phyloP scores from a whole-genome alignment of 2,797 vertebrate species.

The Rhinophrynus dorsalis region DNA sequence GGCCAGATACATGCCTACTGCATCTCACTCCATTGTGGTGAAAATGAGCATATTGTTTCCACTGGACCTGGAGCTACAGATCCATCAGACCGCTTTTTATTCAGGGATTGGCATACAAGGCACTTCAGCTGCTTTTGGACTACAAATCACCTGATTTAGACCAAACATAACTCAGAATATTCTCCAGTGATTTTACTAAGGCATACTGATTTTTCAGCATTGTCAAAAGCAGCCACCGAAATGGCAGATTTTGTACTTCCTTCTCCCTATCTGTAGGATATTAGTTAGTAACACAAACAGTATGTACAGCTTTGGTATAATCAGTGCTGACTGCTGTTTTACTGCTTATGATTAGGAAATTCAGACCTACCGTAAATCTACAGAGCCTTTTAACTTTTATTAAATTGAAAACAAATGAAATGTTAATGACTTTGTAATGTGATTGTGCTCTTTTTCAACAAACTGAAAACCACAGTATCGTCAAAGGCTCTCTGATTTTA shows the following conservation, averaged over 20 bases:
- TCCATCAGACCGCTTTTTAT: no score
- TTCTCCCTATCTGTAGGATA: neutral
- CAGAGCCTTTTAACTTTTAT: neutral
- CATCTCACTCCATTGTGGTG: no score
- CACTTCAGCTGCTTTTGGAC: no score
- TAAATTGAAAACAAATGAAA: conserved; percentile 21
- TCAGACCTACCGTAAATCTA: neutral
- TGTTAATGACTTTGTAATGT: neutral
- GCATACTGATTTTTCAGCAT: neutral
- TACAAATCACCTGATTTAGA: no score
- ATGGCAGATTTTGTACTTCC: neutral
- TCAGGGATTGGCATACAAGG: no score
- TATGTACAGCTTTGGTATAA: neutral
- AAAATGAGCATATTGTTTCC: no score
- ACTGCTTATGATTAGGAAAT: neutral
- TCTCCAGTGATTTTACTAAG: neutral
- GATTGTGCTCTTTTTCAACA: neutral
- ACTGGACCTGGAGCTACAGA: no score
- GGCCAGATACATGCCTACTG: no score
- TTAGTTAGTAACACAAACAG: neutral
- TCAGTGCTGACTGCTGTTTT: neutral
- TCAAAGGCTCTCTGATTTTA: neutral
- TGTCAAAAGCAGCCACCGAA: neutral
- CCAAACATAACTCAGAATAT: neutral
- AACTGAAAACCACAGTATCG: neutral